Base-by-base conservation (phyloP, 2,888 invertebrate species). In the Melanchra persicariae region DNA sequence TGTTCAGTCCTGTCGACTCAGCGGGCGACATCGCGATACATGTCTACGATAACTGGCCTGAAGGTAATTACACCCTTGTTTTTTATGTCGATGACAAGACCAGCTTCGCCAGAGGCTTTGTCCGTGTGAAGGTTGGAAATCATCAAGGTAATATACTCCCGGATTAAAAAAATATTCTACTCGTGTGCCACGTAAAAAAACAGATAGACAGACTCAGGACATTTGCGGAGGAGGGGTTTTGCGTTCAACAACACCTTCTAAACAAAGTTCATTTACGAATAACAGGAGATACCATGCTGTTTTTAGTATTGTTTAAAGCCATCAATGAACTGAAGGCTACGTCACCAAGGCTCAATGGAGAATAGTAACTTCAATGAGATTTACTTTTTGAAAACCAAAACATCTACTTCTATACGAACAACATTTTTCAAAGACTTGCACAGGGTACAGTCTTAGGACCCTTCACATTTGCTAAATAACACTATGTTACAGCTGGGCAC, bases 1-100 rank as follows among this genome's bases (percentile, higher is more conserved):
- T 99, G 92, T 99, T 99, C 97, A 98, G 98, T 94, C 99, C 99
- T 79, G 98, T 98, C 91, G 99, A 99, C 96, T 99, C 99, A 84
- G 99, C 99, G 89, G 99, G 99, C 89, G 99, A 99, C 96, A 99
- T 99, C 95, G 99, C 99, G 89, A 98, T 99, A 96, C 98, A 98
- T 97, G 99, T 99, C 91, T 99, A 99, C 97, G 99, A 99, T 95
- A 99, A 99, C 95, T 99, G 99, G 99, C 99, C 99, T 80, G 98
- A 98, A 97, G 99, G 99, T 99, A 96, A 95, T 92, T 2, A 77
- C 4, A 64, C 26, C 0, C 47, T 22, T 49, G 7, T 49, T 22
- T 5, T 51, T 22, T 15, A 6, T 12, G 24, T 51, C 12, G n/a
- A n/a, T 47, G n/a, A 3, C 4, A 1, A 51, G 3, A 51, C 22